A percentile compares a stretch with the other conserved stretches of the same genome.
These are phyloP conservation scores for Pasiphila rectangulata DNA, from an alignment of 2,888 invertebrate species.

Conservation along the genomic window DNA sequence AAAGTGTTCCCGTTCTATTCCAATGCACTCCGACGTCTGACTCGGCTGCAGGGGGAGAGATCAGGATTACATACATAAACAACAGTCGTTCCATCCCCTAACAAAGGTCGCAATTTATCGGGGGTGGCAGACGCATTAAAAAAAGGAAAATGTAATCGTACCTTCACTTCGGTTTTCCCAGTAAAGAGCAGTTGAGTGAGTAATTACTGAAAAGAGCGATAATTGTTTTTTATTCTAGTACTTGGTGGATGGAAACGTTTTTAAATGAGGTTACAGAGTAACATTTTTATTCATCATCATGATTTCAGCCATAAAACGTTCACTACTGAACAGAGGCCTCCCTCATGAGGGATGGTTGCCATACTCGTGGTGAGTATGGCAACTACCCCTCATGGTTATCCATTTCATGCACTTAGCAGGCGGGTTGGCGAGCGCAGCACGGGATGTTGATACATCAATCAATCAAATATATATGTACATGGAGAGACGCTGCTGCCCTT, in stretches of 20 bases:
- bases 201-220: constrained; percentile 18
- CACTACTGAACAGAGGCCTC: too few relatives aligned
- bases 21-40: constrained; percentile 29
- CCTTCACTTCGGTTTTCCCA: constrained; percentile 8
- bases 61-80: constrained; percentile 64
- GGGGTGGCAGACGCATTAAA: constrained; percentile 57
- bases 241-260: not conserved
- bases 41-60: constrained; percentile 25
- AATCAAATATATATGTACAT: too few relatives aligned
- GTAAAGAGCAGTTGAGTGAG: constrained; percentile 17
- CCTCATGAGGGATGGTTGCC: too few relatives aligned
- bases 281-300: too few relatives aligned
- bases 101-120: constrained; percentile 66
- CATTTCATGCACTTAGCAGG: too few relatives aligned
- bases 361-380: too few relatives aligned
- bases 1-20: constrained; percentile 19
- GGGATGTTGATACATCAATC: too few relatives aligned
- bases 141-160: constrained; percentile 42
- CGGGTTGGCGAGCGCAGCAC: too few relatives aligned
- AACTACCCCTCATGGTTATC: too few relatives aligned
- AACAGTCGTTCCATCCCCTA: constrained; percentile 50
- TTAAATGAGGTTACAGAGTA: too few relatives aligned
- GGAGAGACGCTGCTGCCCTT: too few relatives aligned
- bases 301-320: too few relatives aligned
- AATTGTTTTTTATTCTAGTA: constrained; percentile 8